A percentile compares a stretch with the other conserved stretches of the same genome.
These are phyloP conservation scores for Pyralis farinalis DNA, from an alignment of 2,888 invertebrate species.

Conservation along the genomic window DNA sequence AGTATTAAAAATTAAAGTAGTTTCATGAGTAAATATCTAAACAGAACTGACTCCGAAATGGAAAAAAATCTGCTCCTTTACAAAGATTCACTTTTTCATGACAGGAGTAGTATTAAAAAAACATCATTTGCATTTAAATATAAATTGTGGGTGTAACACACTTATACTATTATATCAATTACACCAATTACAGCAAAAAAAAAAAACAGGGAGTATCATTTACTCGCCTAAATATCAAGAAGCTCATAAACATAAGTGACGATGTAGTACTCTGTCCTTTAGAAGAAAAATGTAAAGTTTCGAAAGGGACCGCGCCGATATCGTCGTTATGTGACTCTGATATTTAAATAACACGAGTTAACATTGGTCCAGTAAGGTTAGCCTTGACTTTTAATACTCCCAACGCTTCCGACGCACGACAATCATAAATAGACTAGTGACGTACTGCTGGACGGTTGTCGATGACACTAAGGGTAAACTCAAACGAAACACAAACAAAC, in stretches of 20 bases:
- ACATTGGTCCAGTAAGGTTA: constrained; percentile 70
- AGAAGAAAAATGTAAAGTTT: constrained; percentile 60
- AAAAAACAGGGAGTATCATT: neutral
- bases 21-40: too few species aligned
- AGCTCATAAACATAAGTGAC: constrained; percentile 8
- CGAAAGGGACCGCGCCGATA: constrained; percentile 58
- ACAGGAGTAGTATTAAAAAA: too few species aligned
- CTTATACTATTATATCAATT: neutral
- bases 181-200: neutral
- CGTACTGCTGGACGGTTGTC: constrained; percentile 24
- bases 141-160: too few species aligned
- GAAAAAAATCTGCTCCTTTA: too few species aligned
- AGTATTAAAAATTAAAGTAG: too few species aligned
- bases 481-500: neutral
- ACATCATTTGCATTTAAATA: too few species aligned
- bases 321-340: constrained; percentile 52
- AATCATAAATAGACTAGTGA: constrained; percentile 41
- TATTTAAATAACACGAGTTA: constrained; percentile 80
- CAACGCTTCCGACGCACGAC: constrained; percentile 70
- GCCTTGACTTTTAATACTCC: constrained; percentile 74
- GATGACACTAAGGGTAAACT: neutral
- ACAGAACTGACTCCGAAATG: too few species aligned
- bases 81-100: too few species aligned
- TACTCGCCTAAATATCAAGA: neutral
- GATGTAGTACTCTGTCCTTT: constrained; percentile 51